phyloP scores from a whole-genome alignment of 2,113 vertebrate genomes.

The Xiphophorus hellerii region DNA sequence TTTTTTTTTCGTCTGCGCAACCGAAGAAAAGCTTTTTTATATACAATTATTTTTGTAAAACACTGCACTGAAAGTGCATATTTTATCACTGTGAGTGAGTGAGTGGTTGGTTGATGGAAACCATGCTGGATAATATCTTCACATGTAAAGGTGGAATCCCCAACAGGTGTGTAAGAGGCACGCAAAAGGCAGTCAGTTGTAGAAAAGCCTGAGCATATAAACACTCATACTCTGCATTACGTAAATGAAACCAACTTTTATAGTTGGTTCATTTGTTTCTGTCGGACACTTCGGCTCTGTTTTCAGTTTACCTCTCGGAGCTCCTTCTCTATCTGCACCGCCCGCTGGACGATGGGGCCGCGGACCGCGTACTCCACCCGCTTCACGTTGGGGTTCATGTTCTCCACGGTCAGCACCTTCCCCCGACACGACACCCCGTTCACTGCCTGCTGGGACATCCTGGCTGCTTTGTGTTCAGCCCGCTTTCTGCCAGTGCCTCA shows the following conservation, averaged over 20 bases:
- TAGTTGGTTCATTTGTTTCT: background rate
- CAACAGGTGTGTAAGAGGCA: background rate
- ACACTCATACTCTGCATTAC: too few species aligned
- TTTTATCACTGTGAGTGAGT: background rate
- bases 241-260: background rate
- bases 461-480: background rate
- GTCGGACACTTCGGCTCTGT: background rate
- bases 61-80: background rate
- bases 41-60: background rate
- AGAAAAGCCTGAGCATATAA: too few species aligned
- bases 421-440: constrained; percentile 48
- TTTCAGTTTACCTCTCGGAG: constrained; percentile 79
- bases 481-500: background rate
- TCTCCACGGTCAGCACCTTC: constrained; percentile 84
- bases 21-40: background rate
- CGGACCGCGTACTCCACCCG: constrained; percentile 88
- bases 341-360: constrained; percentile 85
- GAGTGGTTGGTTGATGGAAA: too few species aligned
- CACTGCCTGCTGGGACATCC: constrained; percentile 66
- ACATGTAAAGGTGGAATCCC: background rate
- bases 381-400: constrained; percentile 86
- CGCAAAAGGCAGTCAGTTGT: background rate
- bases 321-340: constrained; percentile 87
- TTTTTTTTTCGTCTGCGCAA: too few species aligned
- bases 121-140: background rate